Evolutionary conservation across 2,797 vertebrate genomes (phyloP).

Genomic region (Emydoidea blandingii): DNA sequence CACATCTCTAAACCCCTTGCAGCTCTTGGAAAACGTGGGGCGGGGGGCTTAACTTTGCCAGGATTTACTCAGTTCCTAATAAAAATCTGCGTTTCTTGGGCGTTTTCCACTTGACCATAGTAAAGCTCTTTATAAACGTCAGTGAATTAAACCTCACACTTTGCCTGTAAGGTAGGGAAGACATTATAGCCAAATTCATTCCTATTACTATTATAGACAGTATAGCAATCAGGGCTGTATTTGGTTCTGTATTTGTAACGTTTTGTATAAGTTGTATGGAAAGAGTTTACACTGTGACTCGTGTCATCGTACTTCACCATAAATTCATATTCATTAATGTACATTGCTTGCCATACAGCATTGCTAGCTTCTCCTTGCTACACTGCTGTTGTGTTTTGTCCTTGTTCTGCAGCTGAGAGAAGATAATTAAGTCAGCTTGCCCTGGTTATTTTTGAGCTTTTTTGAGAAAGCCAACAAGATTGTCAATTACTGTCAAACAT

Average conservation of each 20-base stretch:
- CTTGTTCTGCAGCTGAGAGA: neutral
- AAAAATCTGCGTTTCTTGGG: neutral
- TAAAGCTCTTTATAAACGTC: neutral
- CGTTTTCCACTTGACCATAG: neutral
- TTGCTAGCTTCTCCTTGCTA: neutral
- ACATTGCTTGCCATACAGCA: neutral
- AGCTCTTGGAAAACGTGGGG: neutral
- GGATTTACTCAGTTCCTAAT: neutral
- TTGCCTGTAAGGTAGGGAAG: neutral
- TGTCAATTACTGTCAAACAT: neutral
- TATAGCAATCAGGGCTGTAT: neutral
- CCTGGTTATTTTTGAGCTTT: fast-evolving
- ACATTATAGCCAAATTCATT: neutral
- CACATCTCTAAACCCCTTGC: neutral
- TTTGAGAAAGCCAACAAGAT: neutral
- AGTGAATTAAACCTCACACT: neutral
- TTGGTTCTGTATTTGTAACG: neutral
- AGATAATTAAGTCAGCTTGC: fast-evolving
- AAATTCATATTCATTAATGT: neutral
- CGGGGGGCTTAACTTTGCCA: neutral
- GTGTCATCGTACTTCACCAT: neutral
- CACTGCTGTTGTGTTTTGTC: neutral
- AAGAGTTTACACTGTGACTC: neutral
- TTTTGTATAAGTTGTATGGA: neutral
- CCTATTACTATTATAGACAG: neutral